Percentiles rank a stretch among this genome's conserved stretches.
Evolutionary conservation across 2,888 invertebrate genomes (phyloP).

Genomic region (Drosophila rellima): DNA sequence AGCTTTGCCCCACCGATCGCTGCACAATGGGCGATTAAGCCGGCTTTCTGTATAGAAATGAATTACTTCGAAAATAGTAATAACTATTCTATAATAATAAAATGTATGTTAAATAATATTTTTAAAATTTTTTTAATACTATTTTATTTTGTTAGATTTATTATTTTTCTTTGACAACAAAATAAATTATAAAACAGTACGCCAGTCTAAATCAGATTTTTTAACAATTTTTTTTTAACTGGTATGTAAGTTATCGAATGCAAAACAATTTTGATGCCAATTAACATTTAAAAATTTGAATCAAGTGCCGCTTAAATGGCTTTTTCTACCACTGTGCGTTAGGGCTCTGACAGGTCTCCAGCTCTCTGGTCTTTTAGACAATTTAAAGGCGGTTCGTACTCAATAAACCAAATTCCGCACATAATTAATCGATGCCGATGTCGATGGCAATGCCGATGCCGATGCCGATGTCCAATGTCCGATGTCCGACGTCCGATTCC

Average conservation of each 20-base stretch:
- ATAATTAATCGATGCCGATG: constrained; percentile 83
- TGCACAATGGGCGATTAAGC: neutral
- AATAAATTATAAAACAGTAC: no score
- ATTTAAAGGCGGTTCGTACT: constrained; percentile 83
- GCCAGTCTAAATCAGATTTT: no score
- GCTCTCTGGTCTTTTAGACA: constrained; percentile 78
- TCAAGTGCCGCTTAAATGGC: neutral
- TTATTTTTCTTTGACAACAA: no score
- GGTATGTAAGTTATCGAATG: no score
- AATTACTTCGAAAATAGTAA: neutral
- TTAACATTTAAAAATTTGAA: neutral
- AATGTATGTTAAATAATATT: no score
- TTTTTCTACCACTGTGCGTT: constrained; percentile 9
- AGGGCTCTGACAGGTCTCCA: constrained; percentile 67
- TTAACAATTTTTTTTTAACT: no score
- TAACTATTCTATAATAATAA: no score
- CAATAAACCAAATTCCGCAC: constrained; percentile 84
- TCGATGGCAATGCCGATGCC: constrained; percentile 28
- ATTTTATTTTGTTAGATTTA: no score
- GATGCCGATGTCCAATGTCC: constrained; percentile 5
- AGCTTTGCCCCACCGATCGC: constrained; percentile 15
- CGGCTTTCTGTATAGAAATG: neutral
- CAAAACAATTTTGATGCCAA: no score
- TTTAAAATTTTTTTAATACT: no score
- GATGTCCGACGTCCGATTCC: constrained; percentile 1